Conservation (phyloP, 2,797 vertebrate species). For the Eleutherodactylus coqui region DNA sequence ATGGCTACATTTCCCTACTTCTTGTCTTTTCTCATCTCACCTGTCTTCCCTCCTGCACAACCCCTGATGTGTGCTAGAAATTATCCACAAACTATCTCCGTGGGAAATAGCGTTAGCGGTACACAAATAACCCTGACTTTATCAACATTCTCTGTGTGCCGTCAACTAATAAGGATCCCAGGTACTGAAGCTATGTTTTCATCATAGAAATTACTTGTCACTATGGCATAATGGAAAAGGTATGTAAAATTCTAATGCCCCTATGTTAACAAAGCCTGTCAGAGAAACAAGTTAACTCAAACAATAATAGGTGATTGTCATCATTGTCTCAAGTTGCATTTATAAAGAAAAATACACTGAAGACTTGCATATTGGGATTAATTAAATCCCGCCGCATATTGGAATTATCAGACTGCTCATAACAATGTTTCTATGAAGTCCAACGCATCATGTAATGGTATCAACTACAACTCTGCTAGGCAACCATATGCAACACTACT, state of each 20-base stretch:
- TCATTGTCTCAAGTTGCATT: neutral
- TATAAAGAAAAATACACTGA: too few species aligned
- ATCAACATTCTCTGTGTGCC: constrained; percentile 51
- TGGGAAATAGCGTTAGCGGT: constrained; percentile 29
- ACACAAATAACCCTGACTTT: constrained; percentile 41
- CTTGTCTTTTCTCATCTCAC: constrained; percentile 19
- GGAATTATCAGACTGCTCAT: too few species aligned
- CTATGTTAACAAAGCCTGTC: neutral
- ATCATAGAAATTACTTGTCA: constrained; percentile 12
- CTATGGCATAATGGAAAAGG: neutral
- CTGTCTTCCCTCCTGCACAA: constrained; percentile 30
- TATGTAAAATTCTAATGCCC: neutral
- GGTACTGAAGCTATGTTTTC: constrained; percentile 20
- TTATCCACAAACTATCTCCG: constrained; percentile 47
- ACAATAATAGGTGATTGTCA: neutral
- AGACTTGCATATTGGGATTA: too few species aligned
- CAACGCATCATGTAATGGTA: neutral
- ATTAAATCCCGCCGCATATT: too few species aligned
- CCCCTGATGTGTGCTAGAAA: constrained; percentile 39
- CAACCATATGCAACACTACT: neutral
- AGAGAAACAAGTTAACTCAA: neutral
- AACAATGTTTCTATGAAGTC: neutral
- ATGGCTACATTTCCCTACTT: neutral
- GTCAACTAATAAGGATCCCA: constrained; percentile 37
- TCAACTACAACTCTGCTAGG: neutral